Base-by-base conservation (phyloP, 2,113 vertebrate genomes). In the Macroglossus sobrinus region DNA sequence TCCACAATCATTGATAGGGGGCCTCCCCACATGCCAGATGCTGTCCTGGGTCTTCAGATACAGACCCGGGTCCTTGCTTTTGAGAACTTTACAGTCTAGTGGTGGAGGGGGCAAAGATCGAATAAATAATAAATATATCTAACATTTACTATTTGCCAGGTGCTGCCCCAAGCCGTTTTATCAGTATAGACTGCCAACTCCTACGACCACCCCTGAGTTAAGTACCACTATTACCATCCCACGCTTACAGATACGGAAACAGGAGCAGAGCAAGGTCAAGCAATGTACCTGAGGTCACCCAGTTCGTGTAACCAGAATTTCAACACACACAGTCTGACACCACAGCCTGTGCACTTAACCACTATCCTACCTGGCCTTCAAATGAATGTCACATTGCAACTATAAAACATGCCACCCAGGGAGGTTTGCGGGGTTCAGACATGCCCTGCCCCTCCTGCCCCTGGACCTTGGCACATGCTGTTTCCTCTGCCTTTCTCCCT, bases 341-440 rank as follows among this genome's bases (percentile, higher is more conserved):
- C 63, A 79, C 69, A 7, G 38, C 72, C 59, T 26, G 12, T 30
- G 21, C 35, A 3, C 16, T 14, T 45, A 50, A n/a, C 69, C 45
- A 7, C 30, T 18, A 2, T 16, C n/a, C 81, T 30, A 7, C 38
- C 57, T 69, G 66, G 43, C 21, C 28, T 57, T 53, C 12, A 33
- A 61, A 14, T 7, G 1, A 28, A 43, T 9, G 45, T 38, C 84
- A 75, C 45, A 30, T 26, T 22, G 24, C 45, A 35, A 5, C 12
- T 4, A 7, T 21, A 43, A 69, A 79, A 35, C 14, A 8, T 30
- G 33, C 9, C 22, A 2, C 38, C 38, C 45, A 7, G 53, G 7
- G 10, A 47, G 63, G 33, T 22, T 0, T 5, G 0, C 0, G 14
- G 40, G 35, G 3, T 22, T 38, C 79, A 64, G 28, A 59, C 22